phyloP scores from a whole-genome alignment of 1,140 invertebrate genomes.

The Zaprionus davidi region DNA sequence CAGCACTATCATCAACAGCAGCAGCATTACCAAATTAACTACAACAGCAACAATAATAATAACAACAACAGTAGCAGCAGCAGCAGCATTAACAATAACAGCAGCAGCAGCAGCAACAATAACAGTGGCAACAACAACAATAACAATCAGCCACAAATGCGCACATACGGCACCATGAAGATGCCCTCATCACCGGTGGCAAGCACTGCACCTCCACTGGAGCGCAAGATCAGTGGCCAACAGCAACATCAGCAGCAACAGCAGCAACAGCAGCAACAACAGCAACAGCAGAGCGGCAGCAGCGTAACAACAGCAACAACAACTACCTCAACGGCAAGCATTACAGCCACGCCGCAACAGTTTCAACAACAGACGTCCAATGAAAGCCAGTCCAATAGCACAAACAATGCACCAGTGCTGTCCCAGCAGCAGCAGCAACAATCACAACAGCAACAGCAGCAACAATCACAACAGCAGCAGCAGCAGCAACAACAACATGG shows the following conservation, averaged over 20 bases:
- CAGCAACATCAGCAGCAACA: conserved; percentile 39
- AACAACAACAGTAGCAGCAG: conserved; percentile 62
- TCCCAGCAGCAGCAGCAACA: conserved; percentile 26
- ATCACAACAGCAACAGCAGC: conserved; percentile 20
- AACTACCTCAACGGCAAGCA: conserved; percentile 81
- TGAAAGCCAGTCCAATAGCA: conserved; percentile 51
- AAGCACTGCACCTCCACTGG: conserved; percentile 61
- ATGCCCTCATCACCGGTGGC: conserved; percentile 77
- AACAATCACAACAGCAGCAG: conserved; percentile 34
- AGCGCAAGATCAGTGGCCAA: conserved; percentile 62
- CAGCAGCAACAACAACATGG: conserved; percentile 29
- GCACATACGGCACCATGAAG: conserved; percentile 81
- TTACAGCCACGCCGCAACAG: conserved; percentile 75
- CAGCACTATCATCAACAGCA: conserved; percentile 69
- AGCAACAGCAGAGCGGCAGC: conserved; percentile 20
- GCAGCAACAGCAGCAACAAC: conserved; percentile 16
- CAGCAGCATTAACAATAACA: conserved; percentile 59
- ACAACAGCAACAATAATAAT: conserved; percentile 50
- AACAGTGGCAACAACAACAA: conserved; percentile 46
- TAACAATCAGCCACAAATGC: conserved; percentile 65
- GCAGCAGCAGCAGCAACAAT: conserved; percentile 55
- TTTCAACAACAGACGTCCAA: conserved; percentile 66
- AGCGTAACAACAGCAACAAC: conserved; percentile 38
- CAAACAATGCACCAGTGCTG: conserved; percentile 46
- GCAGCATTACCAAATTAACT: conserved; percentile 47